Conservation (phyloP, 1,140 invertebrate genomes). For the Drosophila lacteicornis region DNA sequence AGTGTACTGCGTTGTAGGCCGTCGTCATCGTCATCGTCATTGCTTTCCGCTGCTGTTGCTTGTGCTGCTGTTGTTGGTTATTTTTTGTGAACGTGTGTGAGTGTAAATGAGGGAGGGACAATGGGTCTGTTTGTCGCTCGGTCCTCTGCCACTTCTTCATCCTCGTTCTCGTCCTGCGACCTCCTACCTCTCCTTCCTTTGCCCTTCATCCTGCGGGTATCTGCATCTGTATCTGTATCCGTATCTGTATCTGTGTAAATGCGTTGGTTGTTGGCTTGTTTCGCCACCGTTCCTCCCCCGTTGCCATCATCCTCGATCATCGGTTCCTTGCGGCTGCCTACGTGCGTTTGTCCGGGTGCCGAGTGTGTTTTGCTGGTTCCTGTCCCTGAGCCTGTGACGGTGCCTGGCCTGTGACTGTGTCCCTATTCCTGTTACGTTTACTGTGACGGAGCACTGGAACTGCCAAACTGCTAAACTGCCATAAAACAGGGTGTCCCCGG, state of each 20-base stretch:
- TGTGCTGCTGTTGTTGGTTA: slow-evolving; percentile 15
- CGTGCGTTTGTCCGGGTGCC: slow-evolving; percentile 52
- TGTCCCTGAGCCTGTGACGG: slow-evolving; percentile 8
- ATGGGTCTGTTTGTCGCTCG: slow-evolving; percentile 40
- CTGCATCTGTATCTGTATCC: slow-evolving; percentile 78
- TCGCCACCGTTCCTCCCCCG: slow-evolving; percentile 29
- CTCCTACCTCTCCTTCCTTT: slow-evolving; percentile 11
- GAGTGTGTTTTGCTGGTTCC: slow-evolving; percentile 54
- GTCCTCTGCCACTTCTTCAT: slow-evolving; percentile 37
- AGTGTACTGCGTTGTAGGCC: slow-evolving; percentile 78
- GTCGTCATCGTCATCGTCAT: slow-evolving; percentile 57
- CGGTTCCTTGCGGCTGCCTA: slow-evolving; percentile 5
- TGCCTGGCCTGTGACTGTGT: slow-evolving; percentile 38
- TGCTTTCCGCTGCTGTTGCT: slow-evolving; percentile 25
- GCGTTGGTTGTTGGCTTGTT: slow-evolving; percentile 66
- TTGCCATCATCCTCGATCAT: slow-evolving; percentile 5
- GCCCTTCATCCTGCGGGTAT: slow-evolving; percentile 32
- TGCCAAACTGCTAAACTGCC: slow-evolving; percentile 21
- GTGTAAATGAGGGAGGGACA: slow-evolving; percentile 57
- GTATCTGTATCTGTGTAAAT: slow-evolving; percentile 76
- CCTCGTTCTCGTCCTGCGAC: slow-evolving; percentile 17
- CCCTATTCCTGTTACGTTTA: slow-evolving; percentile 68
- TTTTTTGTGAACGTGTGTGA: slow-evolving; percentile 52
- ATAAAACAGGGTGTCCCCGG: slow-evolving; percentile 50
- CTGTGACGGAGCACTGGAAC: slow-evolving; percentile 37